Conservation (phyloP, 2,113 vertebrate species). For the Rostratula benghalensis region DNA sequence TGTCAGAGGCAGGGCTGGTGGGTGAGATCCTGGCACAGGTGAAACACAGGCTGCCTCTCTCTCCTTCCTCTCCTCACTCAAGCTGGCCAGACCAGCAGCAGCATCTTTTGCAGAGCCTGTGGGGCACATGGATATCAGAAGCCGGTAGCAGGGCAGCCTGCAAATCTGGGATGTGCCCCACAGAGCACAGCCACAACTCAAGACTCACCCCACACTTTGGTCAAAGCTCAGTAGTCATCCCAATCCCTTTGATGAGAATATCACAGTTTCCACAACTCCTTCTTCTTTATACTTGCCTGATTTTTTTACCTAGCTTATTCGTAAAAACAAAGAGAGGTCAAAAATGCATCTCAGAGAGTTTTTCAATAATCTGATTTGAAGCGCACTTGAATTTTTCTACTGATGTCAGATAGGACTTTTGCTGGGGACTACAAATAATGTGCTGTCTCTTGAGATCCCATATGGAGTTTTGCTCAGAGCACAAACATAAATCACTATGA, state of each 20-base stretch:
- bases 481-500: not conserved
- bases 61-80: not conserved
- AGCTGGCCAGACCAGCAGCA: accelerated
- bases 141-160: not conserved
- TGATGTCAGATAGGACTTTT: not conserved
- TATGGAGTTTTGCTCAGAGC: not conserved
- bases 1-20: not conserved
- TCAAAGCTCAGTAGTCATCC: not conserved
- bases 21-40: not conserved
- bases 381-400: not conserved
- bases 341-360: not conserved
- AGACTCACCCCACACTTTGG: not conserved
- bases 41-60: not conserved
- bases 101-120: not conserved
- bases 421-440: not conserved
- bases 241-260: not conserved
- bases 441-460: not conserved
- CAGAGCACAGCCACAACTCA: not conserved
- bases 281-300: not conserved
- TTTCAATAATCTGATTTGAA: not conserved
- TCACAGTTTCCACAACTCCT: not conserved
- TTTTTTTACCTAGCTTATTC: not conserved
- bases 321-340: not conserved
- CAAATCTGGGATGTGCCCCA: accelerated
- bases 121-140: not conserved